Evolutionary conservation across 2,113 vertebrate species (phyloP).

Genomic region (Dunckerocampus dactyliophorus): DNA sequence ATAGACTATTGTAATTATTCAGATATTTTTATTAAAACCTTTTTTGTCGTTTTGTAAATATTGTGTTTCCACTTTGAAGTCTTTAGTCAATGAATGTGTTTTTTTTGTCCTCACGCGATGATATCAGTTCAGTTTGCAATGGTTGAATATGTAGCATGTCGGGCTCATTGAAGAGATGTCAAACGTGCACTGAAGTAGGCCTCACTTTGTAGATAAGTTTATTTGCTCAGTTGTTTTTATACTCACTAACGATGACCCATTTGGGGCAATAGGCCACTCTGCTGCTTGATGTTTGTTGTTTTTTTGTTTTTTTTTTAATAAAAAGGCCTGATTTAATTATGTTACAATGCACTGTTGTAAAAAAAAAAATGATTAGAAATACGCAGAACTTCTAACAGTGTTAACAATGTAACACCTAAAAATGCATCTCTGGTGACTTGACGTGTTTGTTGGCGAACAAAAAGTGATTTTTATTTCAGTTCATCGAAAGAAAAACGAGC

Average conservation of each 20-base stretch:
- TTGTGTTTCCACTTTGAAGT: conserved; percentile 74
- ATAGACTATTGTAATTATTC: conserved; percentile 99
- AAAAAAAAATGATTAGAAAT: conserved; percentile 6
- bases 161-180: conserved; percentile 50
- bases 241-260: conserved; percentile 41
- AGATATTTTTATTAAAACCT: conserved; percentile 99
- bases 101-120: conserved; percentile 63
- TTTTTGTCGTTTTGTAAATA: conserved; percentile 95
- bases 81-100: conserved; percentile 67
- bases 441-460: conserved; percentile 15
- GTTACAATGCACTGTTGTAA: conserved; percentile 36
- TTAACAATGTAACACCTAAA: conserved; percentile 26
- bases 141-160: conserved; percentile 66
- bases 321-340: conserved; percentile 29
- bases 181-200: conserved; percentile 61
- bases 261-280: conserved; percentile 2
- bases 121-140: conserved; percentile 59
- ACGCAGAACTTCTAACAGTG: conserved; percentile 30
- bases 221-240: conserved; percentile 44
- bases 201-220: conserved; percentile 47
- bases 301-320: not conserved
- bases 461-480: conserved; percentile 21
- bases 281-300: conserved; percentile 5
- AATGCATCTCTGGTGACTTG: conserved; percentile 29
- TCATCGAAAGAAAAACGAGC: conserved; percentile 34